Conservation (phyloP, 2,113 vertebrate species). For the Carlito syrichta region DNA sequence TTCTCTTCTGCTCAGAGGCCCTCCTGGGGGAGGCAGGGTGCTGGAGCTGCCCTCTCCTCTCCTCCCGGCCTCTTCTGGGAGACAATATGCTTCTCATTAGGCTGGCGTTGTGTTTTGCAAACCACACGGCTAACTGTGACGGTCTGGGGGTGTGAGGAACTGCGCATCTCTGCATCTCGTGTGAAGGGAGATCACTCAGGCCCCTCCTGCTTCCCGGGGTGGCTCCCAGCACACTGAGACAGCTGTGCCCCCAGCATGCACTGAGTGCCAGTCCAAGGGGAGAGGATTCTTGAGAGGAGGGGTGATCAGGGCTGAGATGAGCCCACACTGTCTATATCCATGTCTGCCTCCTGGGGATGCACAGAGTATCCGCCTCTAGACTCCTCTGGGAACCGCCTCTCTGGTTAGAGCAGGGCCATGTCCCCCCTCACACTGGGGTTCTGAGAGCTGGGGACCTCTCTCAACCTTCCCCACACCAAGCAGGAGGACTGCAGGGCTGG, state of each 20-base stretch:
- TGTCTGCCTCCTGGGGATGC: background rate
- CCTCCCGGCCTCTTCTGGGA: conserved; percentile 51
- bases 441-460: background rate
- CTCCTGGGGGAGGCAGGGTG: background rate
- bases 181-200: conserved; percentile 74
- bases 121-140: conserved; percentile 81
- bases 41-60: conserved; percentile 10
- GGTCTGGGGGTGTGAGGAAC: conserved; percentile 81
- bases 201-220: conserved; percentile 76
- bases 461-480: background rate
- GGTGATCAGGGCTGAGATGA: too few relatives aligned
- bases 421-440: background rate
- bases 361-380: background rate
- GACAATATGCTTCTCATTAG: conserved; percentile 83
- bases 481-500: background rate
- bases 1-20: background rate
- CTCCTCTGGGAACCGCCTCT: background rate
- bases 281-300: background rate
- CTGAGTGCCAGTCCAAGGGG: background rate
- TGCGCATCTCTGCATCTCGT: conserved; percentile 77
- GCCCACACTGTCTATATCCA: background rate
- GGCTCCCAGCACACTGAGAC: background rate
- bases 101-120: conserved; percentile 81
- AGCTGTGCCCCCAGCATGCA: conserved; percentile 5
- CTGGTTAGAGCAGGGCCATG: background rate